Evolutionary conservation across 1,140 invertebrate genomes (phyloP), one percentile per base, ranked within the genome.

Genomic region (Calycopis cecrops): DNA sequence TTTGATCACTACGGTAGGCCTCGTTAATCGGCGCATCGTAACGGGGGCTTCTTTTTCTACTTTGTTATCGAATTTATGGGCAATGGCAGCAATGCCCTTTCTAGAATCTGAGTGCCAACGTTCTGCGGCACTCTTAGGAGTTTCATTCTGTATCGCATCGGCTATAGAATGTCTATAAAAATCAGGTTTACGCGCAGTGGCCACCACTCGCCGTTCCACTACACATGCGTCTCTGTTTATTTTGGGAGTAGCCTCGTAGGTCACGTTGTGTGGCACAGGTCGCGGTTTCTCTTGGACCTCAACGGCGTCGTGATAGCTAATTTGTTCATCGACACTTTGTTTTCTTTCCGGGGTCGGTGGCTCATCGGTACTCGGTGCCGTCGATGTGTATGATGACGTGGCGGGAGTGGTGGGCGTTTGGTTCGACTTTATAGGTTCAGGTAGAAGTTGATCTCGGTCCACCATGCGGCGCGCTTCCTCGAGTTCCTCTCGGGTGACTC

Each of bases 401-500:
- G 49, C 18, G 0, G 66, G 55, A 17, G 59, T 60, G 9, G 49
- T 28, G 9, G 63, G 7, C n/a, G 38, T 17, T 9, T 4, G 12
- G 2, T 44, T 14, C 14, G 40, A 9, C 3, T 63, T 56, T 35
- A 54, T 54, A 18, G 57, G 37, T n/a, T 71, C 63, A 6, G 63
- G 64, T 9, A 65, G 52, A 10, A 91, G 69, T 7, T 88, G 85
- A 68, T 92, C 91, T 60, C 93, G 89, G 66, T 94, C 91, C 38
- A 95, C 89, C 68, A 94, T 91, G 51, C 91, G 90, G 42, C 94
- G 88, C 0, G 94, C 94, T 59, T 92, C 90, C 0, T 91, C 93
- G 18, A 96, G 77, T 65, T 96, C 94, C 71, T 95, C 94, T 1
- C 90, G 88, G 3, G 92, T 94, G 1, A 96, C 94, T 12, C 93